Base-by-base conservation (phyloP, 2,113 vertebrate genomes). In the Hydropotes inermis region DNA sequence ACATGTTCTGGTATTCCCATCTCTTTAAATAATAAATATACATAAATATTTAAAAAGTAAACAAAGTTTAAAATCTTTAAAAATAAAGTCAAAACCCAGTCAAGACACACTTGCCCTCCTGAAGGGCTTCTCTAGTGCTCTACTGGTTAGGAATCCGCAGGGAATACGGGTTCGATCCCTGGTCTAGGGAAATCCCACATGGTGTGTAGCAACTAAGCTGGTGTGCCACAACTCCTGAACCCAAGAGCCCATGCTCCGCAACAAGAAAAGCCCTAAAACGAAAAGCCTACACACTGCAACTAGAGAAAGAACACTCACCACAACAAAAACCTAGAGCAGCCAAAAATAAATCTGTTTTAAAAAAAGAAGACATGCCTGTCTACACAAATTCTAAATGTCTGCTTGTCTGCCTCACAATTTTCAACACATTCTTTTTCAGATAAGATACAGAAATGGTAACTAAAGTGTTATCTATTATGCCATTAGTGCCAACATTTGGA, bases 181-280 rank as follows among this genome's bases (percentile, higher is more conserved):
- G 70, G 23, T 27, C 39, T 15, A 39, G 70, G 70, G 27, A 76
- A 43, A 43, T 76, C 70, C 39, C 70, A 27, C 23, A 27, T 7
- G 11, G 36, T 74, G 21, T 1, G 0, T 13, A 14, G 36, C 70
- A 39, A 43, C 36, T 14, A 43, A 43, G 70, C 5, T 0, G 3
- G 36, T 43, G 39, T 76, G 70, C 21, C 70, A 7, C 70, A 76
- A 43, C 70, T 76, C 36, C 70, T 27, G 23, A 43, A 43, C 39
- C 39, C 3, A 43, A 76, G 70, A 27, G 70, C 39, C 23, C 39
- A 43, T 0, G 12, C 70, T 76, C 70, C 23, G 0, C 67, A 39
- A 14, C 70, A 76, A 76, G 12, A 76, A 39, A 70, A 39, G 19
- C 64, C 64, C 19, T 36, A n/a, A n/a, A 39, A 39, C 2, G 5